Conservation (phyloP, 2,797 vertebrate genomes). For the Acomys russatus region DNA sequence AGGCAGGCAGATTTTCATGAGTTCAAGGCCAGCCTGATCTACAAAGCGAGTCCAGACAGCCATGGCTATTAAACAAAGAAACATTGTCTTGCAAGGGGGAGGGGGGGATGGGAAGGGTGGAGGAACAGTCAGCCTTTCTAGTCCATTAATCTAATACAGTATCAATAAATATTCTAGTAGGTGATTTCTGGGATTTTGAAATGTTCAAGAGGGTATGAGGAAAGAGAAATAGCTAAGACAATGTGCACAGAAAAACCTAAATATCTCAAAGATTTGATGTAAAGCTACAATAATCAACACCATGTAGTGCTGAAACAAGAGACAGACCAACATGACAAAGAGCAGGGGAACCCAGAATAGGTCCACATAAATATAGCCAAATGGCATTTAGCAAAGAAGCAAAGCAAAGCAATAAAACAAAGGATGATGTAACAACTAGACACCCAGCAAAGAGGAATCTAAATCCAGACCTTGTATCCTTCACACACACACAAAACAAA, state of each 20-base stretch:
- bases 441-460: neutral
- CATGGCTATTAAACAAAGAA: too few relatives aligned
- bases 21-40: too few relatives aligned
- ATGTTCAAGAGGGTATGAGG: neutral
- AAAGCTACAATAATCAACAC: slow-evolving; percentile 12
- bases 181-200: neutral
- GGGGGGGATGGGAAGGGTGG: too few relatives aligned
- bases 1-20: too few relatives aligned
- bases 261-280: neutral
- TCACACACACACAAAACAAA: neutral
- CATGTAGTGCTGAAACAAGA: neutral
- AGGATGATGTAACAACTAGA: neutral
- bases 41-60: too few relatives aligned
- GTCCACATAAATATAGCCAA: neutral
- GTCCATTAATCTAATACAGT: neutral
- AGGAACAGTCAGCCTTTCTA: neutral
- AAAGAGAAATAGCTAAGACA: slow-evolving; percentile 8
- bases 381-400: neutral
- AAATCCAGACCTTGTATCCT: neutral
- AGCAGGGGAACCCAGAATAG: neutral
- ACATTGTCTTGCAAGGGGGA: too few relatives aligned
- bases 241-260: neutral
- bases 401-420: neutral
- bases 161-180: neutral
- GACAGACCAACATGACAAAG: neutral